Evolutionary conservation across 2,888 invertebrate species (phyloP).

Genomic region (Cancer borealis): DNA sequence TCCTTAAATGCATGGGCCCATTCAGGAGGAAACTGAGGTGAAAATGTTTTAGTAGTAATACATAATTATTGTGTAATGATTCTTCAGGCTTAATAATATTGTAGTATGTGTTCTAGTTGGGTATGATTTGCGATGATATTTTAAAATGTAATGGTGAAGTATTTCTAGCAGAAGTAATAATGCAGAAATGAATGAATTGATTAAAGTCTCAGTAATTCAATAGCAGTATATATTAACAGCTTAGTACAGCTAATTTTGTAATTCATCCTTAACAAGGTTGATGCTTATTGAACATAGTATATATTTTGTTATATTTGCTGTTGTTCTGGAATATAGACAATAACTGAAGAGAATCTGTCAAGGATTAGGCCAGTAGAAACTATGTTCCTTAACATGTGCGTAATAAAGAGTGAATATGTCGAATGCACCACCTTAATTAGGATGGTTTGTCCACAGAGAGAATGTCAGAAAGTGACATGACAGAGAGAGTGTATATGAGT

Average conservation of each 20-base stretch:
- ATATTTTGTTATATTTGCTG: neutral
- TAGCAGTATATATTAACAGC: no score
- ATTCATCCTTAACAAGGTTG: neutral
- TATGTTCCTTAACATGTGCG: neutral
- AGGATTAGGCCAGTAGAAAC: neutral
- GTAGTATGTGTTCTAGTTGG: neutral
- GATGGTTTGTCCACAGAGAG: no score
- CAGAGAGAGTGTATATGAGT: no score
- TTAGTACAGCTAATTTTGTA: neutral
- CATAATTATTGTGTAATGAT: neutral
- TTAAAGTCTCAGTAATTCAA: neutral
- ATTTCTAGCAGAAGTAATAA: neutral
- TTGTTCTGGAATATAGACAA: neutral
- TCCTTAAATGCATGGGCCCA: neutral
- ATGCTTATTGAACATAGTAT: neutral
- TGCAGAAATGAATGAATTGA: neutral
- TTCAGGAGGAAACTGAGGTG: constrained; percentile 48
- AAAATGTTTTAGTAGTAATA: neutral
- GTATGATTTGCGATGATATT: neutral
- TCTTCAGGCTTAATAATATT: neutral
- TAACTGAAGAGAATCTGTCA: neutral
- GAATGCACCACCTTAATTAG: neutral
- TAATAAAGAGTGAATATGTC: neutral
- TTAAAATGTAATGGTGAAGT: neutral
- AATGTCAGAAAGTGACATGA: no score